Base-by-base conservation (phyloP, 2,888 invertebrate genomes). In the Sphaerophoria rueppellii region DNA sequence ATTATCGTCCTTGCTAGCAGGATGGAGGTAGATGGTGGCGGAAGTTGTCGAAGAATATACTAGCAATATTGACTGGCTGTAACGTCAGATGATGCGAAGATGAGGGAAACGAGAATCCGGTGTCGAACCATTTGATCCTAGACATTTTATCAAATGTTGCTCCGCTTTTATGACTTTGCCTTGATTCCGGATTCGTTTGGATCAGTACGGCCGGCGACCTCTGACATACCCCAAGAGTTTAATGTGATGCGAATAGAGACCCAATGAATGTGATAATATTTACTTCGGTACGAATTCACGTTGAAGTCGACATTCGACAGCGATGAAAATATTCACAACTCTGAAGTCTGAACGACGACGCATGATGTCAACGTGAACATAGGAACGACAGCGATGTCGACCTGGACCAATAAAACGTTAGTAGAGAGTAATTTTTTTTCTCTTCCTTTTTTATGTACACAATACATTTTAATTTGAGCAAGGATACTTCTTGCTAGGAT, bases 131-230 rank as follows among this genome's bases (percentile, higher is more conserved):
- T 75, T 83, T 83, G 79, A 79, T 79, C 79, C 79, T 61, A 72
- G 79, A 79, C 75, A 83, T 79, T 75, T 69, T 79, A 83, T 83
- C 79, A 83, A 79, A 83, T 72, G 75, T 58, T 69, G 75, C 63
- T 69, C 75, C 50, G 60, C 71, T 80, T 65, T 37, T 75, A 75
- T 70, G 65, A 81, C 70, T 65, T 37, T 52, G 37, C 63, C 43
- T 63, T 9, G 24, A 24, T 12, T 12, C 9, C 12, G 52, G 58
- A 46, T 43, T 16, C 82, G 69, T 54, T 57, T 14, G 48, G 69
- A 70, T 74, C 34, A 57, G 50, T 48, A 24, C 48, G 40, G 54
- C 40, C 46, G 40, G 34, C 40, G 54, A 48, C 40, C 63, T 37
- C 34, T 50, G 46, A 40, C 35, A 40, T 34, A 34, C 48, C 48